Evolutionary conservation across 2,797 vertebrate genomes (phyloP), one percentile per base, ranked within the genome.

Genomic region (Premnoplex brunnescens): DNA sequence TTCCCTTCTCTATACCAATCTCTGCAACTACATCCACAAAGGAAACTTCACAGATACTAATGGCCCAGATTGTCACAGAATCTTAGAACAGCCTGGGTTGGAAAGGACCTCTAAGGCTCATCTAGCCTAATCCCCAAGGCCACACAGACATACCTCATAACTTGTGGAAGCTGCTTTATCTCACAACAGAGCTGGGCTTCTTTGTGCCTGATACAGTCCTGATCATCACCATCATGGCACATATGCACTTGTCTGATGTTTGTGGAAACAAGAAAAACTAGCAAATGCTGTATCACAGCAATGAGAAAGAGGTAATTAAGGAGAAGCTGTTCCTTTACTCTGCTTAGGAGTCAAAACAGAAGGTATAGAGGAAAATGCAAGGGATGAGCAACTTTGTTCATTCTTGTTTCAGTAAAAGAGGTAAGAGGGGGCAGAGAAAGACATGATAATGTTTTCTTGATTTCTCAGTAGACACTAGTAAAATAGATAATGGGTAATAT

Each of bases 61-160:
- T 0, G 6, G 11, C 63, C 41, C 28, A 73, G 21, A 69, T 69
- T 85, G 68, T 62, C 52, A 68, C 12, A 51, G 5, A n/a, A 49
- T 30, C 37, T 77, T 19, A 26, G 24, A 58, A 39, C 6, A 83
- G 37, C 16, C 19, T 56, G 13, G 7, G 37, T 44, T 77, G 58
- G 20, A 77, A 77, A 12, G n/a, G 55, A 39, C 37, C 14, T 58
- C 37, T 64, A 64, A 52, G 37, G 10, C 21, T 32, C 58, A 77
- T 21, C 51, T 26, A 58, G 24, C 36, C 28, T 28, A 51, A 9
- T 10, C 3, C 20, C 14, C n/a, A 77, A 34, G 6, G 6, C 10
- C 37, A 63, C 0, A 0, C 16, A 71, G 64, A 44, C 9, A 13
- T 21, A 51, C 1, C 3, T 34, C 0, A 0, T 26, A 85, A 80